phyloP scores from a whole-genome alignment of 1,140 invertebrate species.

The Leptinotarsa defecta region DNA sequence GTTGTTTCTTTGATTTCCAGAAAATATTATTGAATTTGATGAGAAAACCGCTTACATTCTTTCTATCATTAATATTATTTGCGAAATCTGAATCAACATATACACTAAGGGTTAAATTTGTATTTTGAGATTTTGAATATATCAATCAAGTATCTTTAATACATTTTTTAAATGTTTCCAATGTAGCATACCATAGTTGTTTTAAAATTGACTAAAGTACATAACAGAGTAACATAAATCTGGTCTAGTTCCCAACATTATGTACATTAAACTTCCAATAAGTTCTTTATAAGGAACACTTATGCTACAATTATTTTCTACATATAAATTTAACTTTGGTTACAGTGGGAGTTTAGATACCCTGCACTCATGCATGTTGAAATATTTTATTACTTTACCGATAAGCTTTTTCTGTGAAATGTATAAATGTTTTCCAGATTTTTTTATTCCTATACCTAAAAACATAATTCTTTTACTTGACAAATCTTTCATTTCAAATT shows the following conservation, averaged over 20 bases:
- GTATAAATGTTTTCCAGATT: too few species aligned
- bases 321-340: not conserved
- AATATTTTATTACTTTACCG: not conserved
- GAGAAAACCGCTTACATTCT: too few species aligned
- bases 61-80: slow-evolving; percentile 30
- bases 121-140: too few species aligned
- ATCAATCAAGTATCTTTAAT: too few species aligned
- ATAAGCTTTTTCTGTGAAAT: too few species aligned
- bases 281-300: not conserved
- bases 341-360: not conserved
- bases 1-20: too few species aligned
- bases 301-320: not conserved
- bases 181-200: slow-evolving; percentile 12
- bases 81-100: slow-evolving; percentile 31
- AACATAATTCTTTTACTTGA: too few species aligned
- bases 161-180: not conserved
- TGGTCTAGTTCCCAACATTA: slow-evolving; percentile 25
- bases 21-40: too few species aligned
- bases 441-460: too few species aligned
- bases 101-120: too few species aligned
- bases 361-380: not conserved
- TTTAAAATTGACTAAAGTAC: not conserved
- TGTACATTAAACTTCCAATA: slow-evolving; percentile 10
- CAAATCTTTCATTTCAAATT: too few species aligned
- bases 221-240: slow-evolving; percentile 24